phyloP scores from a whole-genome alignment of 2,797 vertebrate species.

The Channa striata region DNA sequence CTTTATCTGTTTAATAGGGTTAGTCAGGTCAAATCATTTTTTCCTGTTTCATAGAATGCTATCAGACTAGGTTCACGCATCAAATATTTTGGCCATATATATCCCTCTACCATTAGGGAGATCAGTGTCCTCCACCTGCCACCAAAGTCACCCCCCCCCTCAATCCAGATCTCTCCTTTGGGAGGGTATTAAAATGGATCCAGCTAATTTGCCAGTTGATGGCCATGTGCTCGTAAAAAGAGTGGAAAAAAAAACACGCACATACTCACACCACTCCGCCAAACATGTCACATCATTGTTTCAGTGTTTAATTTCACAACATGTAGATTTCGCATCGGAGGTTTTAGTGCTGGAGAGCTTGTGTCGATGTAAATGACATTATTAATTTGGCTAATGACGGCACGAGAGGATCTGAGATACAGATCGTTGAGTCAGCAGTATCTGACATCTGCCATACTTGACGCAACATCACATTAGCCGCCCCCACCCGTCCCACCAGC shows the following conservation, averaged over 20 bases:
- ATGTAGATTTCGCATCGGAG: slow-evolving; percentile 13
- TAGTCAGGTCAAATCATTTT: slow-evolving; percentile 82
- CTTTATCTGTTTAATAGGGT: slow-evolving; percentile 84
- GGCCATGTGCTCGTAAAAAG: slow-evolving; percentile 58
- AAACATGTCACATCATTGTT: slow-evolving; percentile 53
- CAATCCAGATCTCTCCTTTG: slow-evolving; percentile 81
- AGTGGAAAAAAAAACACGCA: slow-evolving; percentile 2
- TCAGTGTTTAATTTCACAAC: slow-evolving; percentile 46
- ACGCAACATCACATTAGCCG: slow-evolving; percentile 70
- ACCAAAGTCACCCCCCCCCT: slow-evolving; percentile 79
- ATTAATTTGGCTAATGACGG: slow-evolving; percentile 72
- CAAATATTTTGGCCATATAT: slow-evolving; percentile 82
- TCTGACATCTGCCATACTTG: slow-evolving; percentile 73
- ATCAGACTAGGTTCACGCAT: slow-evolving; percentile 67
- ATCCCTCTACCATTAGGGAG: slow-evolving; percentile 83
- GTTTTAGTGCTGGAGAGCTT: background rate
- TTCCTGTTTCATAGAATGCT: slow-evolving; percentile 62
- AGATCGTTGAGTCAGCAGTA: slow-evolving; percentile 77
- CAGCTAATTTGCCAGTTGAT: slow-evolving; percentile 88
- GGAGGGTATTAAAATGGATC: slow-evolving; percentile 90
- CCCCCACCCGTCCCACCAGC: slow-evolving; percentile 36
- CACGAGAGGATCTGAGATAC: slow-evolving; percentile 70
- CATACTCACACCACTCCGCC: slow-evolving; percentile 10
- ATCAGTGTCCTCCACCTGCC: slow-evolving; percentile 87
- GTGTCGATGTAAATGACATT: slow-evolving; percentile 71